Evolutionary conservation across 2,113 vertebrate species (phyloP).

Genomic region (Nibea coibor): DNA sequence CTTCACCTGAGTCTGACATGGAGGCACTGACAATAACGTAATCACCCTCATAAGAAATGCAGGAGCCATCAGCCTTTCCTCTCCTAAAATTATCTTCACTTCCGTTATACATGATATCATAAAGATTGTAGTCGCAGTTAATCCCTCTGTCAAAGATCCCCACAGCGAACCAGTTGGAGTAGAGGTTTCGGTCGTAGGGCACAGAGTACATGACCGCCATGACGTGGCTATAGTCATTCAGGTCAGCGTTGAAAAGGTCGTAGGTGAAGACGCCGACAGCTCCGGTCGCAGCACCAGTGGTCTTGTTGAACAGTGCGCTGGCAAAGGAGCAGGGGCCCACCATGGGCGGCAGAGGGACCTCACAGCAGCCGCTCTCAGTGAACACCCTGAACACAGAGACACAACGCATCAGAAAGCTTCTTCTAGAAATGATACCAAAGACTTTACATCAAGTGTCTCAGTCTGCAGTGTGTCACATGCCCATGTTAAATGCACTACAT

Average conservation of each 20-base stretch:
- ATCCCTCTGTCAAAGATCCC: conserved; percentile 66
- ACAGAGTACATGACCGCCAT: conserved; percentile 75
- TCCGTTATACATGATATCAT: conserved; percentile 67
- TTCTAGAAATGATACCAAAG: not conserved
- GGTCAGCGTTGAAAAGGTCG: conserved; percentile 60
- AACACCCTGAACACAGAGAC: conserved; percentile 58
- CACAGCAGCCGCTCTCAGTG: conserved; percentile 64
- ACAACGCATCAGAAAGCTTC: not conserved
- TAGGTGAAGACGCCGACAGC: conserved; percentile 73
- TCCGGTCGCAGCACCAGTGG: conserved; percentile 48
- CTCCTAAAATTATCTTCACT: conserved; percentile 61
- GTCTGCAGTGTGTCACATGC: no score
- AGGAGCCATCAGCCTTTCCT: conserved; percentile 66
- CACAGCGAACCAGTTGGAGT: conserved; percentile 73
- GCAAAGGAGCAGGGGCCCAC: conserved; percentile 52
- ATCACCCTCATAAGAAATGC: conserved; percentile 59
- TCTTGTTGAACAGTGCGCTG: conserved; percentile 64
- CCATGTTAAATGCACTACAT: no score
- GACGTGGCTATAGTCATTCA: conserved; percentile 64
- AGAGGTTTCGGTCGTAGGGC: conserved; percentile 70
- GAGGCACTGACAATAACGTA: conserved; percentile 59
- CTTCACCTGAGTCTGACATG: conserved; percentile 71
- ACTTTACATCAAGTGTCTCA: not conserved
- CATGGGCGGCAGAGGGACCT: conserved; percentile 63
- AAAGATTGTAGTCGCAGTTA: conserved; percentile 68